phyloP scores from a whole-genome alignment of 2,113 vertebrate species.

The Ondatra zibethicus region DNA sequence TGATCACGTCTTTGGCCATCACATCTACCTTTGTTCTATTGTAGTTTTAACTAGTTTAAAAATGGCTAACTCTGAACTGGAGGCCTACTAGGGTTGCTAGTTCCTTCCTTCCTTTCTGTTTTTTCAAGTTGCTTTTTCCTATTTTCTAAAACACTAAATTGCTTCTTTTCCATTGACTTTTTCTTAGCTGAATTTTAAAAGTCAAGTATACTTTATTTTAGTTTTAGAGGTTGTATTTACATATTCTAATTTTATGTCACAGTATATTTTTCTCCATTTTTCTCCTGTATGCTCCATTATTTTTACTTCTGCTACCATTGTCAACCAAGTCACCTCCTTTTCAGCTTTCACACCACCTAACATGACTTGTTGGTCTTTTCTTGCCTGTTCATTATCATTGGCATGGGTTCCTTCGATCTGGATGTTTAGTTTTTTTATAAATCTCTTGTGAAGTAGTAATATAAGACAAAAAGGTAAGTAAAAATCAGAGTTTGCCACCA shows the following conservation, averaged over 20 bases:
- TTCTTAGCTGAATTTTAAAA: conserved; percentile 42
- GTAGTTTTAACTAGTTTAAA: not conserved
- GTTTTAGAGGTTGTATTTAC: not conserved
- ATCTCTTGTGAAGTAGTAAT: conserved; percentile 13
- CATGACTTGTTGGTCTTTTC: not conserved
- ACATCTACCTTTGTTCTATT: not conserved
- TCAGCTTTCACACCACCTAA: not conserved
- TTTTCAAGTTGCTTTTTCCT: not conserved
- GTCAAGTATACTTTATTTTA: not conserved
- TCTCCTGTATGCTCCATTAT: not conserved
- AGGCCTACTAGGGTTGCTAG: not conserved
- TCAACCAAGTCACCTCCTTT: not conserved
- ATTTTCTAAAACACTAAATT: conserved; percentile 15
- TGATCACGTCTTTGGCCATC: not conserved
- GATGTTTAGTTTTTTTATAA: not conserved
- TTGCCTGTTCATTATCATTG: not conserved
- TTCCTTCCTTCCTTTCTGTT: not conserved
- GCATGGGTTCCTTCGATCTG: not conserved
- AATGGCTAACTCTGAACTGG: not conserved
- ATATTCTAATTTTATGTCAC: conserved; percentile 15
- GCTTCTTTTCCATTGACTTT: not conserved
- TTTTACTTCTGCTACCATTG: not conserved
- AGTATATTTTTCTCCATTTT: not conserved
- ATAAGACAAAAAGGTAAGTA: not conserved
- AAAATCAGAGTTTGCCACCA: not conserved